These are phyloP conservation scores for Eclectus roratus DNA, from an alignment of 2,113 vertebrate species.

Conservation along the genomic window DNA sequence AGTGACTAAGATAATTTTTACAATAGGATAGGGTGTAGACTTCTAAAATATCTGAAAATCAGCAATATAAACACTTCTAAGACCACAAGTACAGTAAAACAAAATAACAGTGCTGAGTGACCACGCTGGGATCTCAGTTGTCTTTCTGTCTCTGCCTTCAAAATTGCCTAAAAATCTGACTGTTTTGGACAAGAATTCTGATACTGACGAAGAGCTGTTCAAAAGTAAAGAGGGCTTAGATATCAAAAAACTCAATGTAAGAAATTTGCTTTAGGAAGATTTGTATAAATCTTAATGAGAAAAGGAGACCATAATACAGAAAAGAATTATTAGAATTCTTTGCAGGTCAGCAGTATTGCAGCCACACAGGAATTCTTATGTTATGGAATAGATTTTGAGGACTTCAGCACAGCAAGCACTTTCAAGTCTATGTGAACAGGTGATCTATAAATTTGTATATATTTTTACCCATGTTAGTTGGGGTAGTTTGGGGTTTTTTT, in stretches of 20 bases:
- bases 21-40: neutral
- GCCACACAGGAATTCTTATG: neutral
- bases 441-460: neutral
- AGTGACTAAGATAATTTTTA: neutral
- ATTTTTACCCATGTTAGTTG: neutral
- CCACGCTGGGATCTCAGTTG: neutral
- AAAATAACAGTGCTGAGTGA: neutral
- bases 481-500: neutral
- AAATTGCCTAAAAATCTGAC: neutral
- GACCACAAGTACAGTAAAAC: neutral
- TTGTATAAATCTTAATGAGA: neutral
- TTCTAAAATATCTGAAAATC: neutral
- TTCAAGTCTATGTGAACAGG: neutral
- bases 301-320: neutral
- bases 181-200: neutral
- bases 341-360: neutral
- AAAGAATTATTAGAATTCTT: neutral
- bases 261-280: neutral
- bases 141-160: neutral
- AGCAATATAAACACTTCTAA: neutral
- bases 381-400: neutral
- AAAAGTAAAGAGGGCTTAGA: neutral
- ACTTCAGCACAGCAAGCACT: neutral
- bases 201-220: neutral
- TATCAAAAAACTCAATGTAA: neutral